Base-by-base conservation (phyloP, 2,888 invertebrate genomes). In the Drosophila sordidapex region DNA sequence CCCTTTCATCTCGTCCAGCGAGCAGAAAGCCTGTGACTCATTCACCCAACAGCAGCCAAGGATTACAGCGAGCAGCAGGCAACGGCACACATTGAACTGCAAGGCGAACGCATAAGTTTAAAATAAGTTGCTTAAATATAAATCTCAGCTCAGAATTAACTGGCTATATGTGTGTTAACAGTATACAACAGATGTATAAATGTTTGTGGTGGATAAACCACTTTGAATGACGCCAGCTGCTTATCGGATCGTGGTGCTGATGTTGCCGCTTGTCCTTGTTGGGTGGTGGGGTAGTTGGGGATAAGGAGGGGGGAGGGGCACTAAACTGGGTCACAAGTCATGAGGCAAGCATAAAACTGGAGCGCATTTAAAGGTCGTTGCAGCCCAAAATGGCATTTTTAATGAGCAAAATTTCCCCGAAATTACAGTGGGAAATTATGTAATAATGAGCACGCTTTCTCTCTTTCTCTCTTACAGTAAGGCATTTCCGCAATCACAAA, bases 1-100 rank as follows among this genome's bases (percentile, higher is more conserved):
- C 43, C 76, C 81, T 53, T 90, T 93, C 92, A 92, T 92, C 33
- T 83, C 85, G 51, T 92, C 93, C 79, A 92, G 68, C 8, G 93
- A 92, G 63, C 92, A 92, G 38, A 70, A 85, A 4, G 84, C 88
- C 13, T 81, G 73, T 5, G 84, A 71, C 38, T 72, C 71, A 33
- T 33, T 53, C 46, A 82, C 36, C 59, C 80, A 59, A 18, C 74
- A 86, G 35, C 69, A 69, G 36, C 33, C 64, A 8, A 80, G 59
- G 59, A 78, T 74, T 58, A 86, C 52, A 4, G 54, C 58, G 36
- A 90, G 15, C 62, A 87, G 57, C 49, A 62, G 46, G 62, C 75
- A 58, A 31, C 87, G 76, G 75, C 82, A 81, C 70, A 87, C n/a
- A 73, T 70, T 67, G 38, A 84, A 76, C 86, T 87, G 86, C 53